Conservation (phyloP, 1,140 invertebrate species). For the Samia ricini region DNA sequence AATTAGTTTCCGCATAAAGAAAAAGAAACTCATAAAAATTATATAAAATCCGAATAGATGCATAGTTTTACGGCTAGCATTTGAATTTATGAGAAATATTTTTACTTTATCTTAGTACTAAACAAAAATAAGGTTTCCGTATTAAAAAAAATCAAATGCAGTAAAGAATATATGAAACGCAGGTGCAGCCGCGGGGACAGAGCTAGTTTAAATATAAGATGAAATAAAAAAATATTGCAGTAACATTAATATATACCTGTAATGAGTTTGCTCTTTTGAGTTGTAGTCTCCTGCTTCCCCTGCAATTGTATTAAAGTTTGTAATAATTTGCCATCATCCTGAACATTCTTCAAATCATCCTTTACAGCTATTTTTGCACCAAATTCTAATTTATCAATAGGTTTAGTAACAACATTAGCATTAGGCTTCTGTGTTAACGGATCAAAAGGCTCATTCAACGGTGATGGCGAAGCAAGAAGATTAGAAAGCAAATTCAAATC, state of each 20-base stretch:
- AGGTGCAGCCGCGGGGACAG: too few species aligned
- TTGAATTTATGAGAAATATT: too few species aligned
- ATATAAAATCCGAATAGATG: too few species aligned
- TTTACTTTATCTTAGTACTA: too few species aligned
- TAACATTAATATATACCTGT: slow-evolving; percentile 46
- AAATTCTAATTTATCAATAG: slow-evolving; percentile 37
- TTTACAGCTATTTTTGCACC: slow-evolving; percentile 65
- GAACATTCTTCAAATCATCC: slow-evolving; percentile 60
- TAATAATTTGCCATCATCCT: slow-evolving; percentile 70
- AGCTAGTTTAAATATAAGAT: too few species aligned
- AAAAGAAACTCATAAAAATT: too few species aligned
- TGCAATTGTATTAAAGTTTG: slow-evolving; percentile 72
- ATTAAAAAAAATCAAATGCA: too few species aligned
- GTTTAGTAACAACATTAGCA: slow-evolving; percentile 22
- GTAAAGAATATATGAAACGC: too few species aligned
- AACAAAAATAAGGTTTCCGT: too few species aligned
- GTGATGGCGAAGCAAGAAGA: slow-evolving; percentile 54
- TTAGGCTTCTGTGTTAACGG: slow-evolving; percentile 48
- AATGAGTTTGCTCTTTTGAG: slow-evolving; percentile 56
- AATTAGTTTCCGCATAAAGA: too few species aligned
- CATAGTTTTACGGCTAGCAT: too few species aligned
- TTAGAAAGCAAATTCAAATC: slow-evolving; percentile 58
- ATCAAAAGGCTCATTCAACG: slow-evolving; percentile 56
- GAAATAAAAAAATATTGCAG: background rate
- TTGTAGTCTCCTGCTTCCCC: slow-evolving; percentile 65